Evolutionary conservation across 2,888 invertebrate genomes (phyloP), one percentile per base, ranked within the genome.

Genomic region (Rhimphoctona megacephalus): DNA sequence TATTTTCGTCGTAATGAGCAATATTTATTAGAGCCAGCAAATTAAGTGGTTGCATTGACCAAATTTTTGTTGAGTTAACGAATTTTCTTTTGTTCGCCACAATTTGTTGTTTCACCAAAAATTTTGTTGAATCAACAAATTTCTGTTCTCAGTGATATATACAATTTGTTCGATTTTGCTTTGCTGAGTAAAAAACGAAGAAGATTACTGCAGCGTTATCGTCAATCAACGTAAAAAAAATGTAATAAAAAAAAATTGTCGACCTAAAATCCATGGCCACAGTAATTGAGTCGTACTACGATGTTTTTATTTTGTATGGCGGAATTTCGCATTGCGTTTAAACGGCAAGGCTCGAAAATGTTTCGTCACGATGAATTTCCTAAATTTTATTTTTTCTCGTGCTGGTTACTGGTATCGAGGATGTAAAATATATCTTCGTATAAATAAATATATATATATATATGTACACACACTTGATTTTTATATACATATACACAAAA

Each of bases 361-460:
- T 76, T 57, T 66, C 61, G 69, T 77, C 77, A 73, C 66, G 39
- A 36, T 66, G 49, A 78, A 82, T 74, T 79, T 61, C 14, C n/a
- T 8, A 49, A 39, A 33, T 69, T 25, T 79, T 14, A 25, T 57
- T 57, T 61, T 74, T 70, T 64, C 46, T 49, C 49, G 19, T n/a
- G n/a, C n/a, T 19, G 17, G 33, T 72, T 57, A 67, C 77, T 54
- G 36, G 72, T 30, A 77, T 79, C 73, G 81, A 81, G 78, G 49
- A 11, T 11, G 36, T 73, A 73, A 52, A 19, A 57, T 8, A 30
- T 73, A 9, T 30, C 19, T 17, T 49, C 19, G n/a, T 49, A 61
- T 46, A n/a, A n/a, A n/a, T n/a, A n/a, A n/a, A 33, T 30, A 57
- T 39, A 64, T 39, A 43, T 36, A 43, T 61, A 61, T 2, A 19